Evolutionary conservation across 1,140 invertebrate genomes (phyloP), one percentile per base, ranked within the genome.

Genomic region (Aphaenogaster rudis): DNA sequence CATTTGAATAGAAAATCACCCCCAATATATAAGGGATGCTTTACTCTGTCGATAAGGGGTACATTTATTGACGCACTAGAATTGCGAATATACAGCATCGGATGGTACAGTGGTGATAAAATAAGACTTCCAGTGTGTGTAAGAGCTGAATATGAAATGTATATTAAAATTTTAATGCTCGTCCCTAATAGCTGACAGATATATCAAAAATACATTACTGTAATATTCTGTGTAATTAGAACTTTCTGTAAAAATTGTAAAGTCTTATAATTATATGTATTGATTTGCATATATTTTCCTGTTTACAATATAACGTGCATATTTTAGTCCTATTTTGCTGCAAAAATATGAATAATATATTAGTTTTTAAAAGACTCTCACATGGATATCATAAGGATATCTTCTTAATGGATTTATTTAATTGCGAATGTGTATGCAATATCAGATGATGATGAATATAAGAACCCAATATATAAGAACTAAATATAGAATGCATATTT

Each of bases 21-120:
- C 17, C 2, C n/a, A 17, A 0, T 61, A 39, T 66, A n/a, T 15
- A 42, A 78, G 59, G 45, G 48, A n/a, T 78, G 21, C 17, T 57
- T n/a, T 15, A 36, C 78, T 59, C 79, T 39, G 69, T 61, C 54
- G 80, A 36, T 84, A 84, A 74, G 13, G 54, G 69, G 8, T 74
- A 6, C 61, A 48, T 78, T 64, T n/a, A 45, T 85, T 57, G 17
- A 45, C 8, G 36, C n/a, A 50, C 1, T 85, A 13, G n/a, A 9
- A 76, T 63, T 54, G 45, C 28, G 21, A 39, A 64, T 79, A 3
- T 48, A 64, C 8, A 77, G 2, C 59, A 48, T 84, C 69, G 9
- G 5, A 63, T 33, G 28, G 33, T 59, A n/a, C 3, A 50, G 28
- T 6, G 36, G 4, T 15, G 61, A 39, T 74, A 17, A 45, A 9